These are phyloP conservation scores for Ellobius talpinus DNA, from an alignment of 2,113 vertebrate species.

Conservation along the genomic window DNA sequence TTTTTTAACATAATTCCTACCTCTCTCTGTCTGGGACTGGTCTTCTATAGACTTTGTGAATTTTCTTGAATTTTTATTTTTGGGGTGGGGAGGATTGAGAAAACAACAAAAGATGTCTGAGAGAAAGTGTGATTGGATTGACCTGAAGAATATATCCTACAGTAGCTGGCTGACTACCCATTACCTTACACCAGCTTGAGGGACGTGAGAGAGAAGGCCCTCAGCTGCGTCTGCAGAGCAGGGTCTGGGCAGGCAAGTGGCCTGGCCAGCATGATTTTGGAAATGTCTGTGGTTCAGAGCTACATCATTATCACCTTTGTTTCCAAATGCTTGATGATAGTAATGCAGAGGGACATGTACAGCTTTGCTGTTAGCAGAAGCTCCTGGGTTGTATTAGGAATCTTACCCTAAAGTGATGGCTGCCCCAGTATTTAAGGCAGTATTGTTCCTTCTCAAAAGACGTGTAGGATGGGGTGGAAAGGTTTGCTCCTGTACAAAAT, in stretches of 20 bases:
- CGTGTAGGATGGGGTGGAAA: not conserved
- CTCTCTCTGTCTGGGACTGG: not conserved
- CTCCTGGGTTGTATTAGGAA: not conserved
- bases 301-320: not conserved
- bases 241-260: not conserved
- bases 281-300: not conserved
- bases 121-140: not conserved
- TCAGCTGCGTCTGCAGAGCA: not conserved
- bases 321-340: not conserved
- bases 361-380: not conserved
- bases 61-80: conserved; percentile 3
- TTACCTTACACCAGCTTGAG: not conserved
- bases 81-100: not conserved
- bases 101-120: not conserved
- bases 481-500: conserved; percentile 27
- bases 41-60: not conserved
- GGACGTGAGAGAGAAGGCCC: not conserved
- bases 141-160: not conserved
- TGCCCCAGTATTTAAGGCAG: not conserved
- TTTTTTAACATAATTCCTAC: not conserved
- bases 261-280: not conserved
- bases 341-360: not conserved
- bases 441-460: conserved; percentile 38
- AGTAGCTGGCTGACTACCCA: not conserved
- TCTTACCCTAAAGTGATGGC: not conserved